These are phyloP conservation scores for Isichthys henryi DNA, from an alignment of 2,113 vertebrate species.

Conservation along the genomic window DNA sequence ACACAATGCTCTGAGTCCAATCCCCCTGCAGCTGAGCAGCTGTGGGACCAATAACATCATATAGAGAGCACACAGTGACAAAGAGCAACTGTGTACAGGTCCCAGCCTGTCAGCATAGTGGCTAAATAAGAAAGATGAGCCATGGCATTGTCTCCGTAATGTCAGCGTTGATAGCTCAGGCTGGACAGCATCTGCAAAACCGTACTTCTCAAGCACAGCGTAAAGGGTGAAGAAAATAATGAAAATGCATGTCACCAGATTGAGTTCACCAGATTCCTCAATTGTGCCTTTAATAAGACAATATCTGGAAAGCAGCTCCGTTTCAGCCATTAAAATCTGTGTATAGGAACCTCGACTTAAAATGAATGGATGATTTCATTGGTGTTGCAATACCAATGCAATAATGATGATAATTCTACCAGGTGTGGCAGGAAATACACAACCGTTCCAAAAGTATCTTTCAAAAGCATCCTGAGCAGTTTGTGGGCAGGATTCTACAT, in stretches of 20 bases:
- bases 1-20: not conserved
- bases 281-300: not conserved
- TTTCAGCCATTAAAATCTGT: not conserved
- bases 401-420: not conserved
- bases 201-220: not conserved
- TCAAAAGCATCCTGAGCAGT: not conserved
- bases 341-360: not conserved
- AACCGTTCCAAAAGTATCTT: not conserved
- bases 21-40: not conserved
- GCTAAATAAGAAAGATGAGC: not conserved
- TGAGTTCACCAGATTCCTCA: not conserved
- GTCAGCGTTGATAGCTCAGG: not conserved
- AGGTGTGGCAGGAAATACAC: not conserved
- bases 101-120: not conserved
- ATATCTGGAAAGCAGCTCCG: not conserved
- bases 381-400: no score
- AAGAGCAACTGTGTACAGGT: not conserved
- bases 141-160: not conserved
- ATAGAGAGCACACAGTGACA: not conserved
- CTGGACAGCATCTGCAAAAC: not conserved
- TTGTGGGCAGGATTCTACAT: not conserved
- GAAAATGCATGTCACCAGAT: not conserved
- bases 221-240: not conserved
- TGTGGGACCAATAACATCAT: not conserved
- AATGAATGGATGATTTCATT: not conserved